phyloP scores from a whole-genome alignment of 2,888 invertebrate genomes.

The Microdon myrmicae region DNA sequence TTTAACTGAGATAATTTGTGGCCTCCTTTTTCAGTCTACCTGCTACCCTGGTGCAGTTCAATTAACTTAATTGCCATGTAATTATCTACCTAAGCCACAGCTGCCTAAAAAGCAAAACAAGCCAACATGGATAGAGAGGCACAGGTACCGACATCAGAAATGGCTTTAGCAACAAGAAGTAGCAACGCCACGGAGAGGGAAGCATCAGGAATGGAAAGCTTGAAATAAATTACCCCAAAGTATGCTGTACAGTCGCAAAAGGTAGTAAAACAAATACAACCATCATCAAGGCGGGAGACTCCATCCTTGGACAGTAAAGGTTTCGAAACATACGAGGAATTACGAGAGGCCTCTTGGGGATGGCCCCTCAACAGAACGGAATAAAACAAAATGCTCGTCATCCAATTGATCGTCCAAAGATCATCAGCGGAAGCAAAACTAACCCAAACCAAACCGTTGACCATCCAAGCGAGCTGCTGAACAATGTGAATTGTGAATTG shows the following conservation, averaged over 20 bases:
- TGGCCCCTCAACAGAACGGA: conserved; percentile 4
- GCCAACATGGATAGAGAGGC: background rate
- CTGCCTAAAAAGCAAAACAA: conserved; percentile 21
- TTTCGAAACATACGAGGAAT: conserved; percentile 22
- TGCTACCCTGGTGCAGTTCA: conserved; percentile 59
- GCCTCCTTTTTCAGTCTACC: conserved; percentile 2
- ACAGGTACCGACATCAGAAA: conserved; percentile 10
- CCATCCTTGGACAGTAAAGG: conserved; percentile 30
- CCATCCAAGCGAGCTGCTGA: conserved; percentile 3
- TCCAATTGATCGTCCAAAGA: conserved; percentile 34
- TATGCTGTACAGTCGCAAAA: conserved; percentile 33
- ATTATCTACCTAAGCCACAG: conserved; percentile 57
- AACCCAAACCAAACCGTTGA: conserved; percentile 9
- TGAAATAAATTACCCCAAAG: conserved; percentile 43
- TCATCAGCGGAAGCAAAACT: conserved; percentile 41
- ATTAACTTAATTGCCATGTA: conserved; percentile 66
- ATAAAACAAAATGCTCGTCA: conserved; percentile 18
- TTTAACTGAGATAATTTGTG: conserved; percentile 13
- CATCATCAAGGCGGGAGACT: conserved; percentile 2
- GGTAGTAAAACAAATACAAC: conserved; percentile 32
- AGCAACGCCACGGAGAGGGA: too few relatives aligned
- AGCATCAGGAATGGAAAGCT: too few relatives aligned
- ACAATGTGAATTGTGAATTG: conserved; percentile 43
- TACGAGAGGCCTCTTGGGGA: conserved; percentile 44
- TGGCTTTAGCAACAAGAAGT: conserved; percentile 40